These are phyloP conservation scores for Oligia strigilis DNA, from an alignment of 2,888 invertebrate species.

Conservation along the genomic window DNA sequence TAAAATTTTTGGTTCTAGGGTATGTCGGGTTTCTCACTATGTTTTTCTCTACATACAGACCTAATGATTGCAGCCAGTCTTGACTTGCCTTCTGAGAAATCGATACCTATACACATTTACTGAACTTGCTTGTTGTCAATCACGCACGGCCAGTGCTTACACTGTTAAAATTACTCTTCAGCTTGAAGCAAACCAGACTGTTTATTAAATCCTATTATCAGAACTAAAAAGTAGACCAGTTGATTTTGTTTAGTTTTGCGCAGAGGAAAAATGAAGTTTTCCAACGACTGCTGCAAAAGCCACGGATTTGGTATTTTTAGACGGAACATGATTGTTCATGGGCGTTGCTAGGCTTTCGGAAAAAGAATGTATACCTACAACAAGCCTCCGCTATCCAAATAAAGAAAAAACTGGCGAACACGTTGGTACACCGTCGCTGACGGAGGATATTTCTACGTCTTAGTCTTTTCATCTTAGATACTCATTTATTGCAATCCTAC, in stretches of 20 bases:
- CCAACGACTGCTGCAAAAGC: background rate
- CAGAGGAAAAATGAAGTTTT: background rate
- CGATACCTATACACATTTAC: constrained; percentile 35
- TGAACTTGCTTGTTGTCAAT: background rate
- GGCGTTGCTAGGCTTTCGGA: background rate
- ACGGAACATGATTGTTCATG: background rate
- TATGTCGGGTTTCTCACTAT: background rate
- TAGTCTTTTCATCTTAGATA: too few species aligned
- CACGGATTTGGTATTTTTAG: constrained; percentile 4
- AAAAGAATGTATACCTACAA: background rate
- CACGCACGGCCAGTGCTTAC: constrained; percentile 36
- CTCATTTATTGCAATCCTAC: too few species aligned
- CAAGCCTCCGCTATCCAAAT: background rate
- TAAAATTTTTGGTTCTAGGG: background rate
- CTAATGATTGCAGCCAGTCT: background rate
- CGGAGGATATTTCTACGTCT: too few species aligned
- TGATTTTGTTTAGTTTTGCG: constrained; percentile 30
- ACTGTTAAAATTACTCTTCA: constrained; percentile 18
- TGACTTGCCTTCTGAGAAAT: constrained; percentile 37
- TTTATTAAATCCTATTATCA: constrained; percentile 2
- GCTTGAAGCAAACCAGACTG: constrained; percentile 40
- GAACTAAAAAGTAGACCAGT: constrained; percentile 9
- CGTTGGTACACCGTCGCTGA: too few species aligned
- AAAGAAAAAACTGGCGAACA: too few species aligned
- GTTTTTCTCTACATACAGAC: background rate